Evolutionary conservation across 2,113 vertebrate species (phyloP).

Genomic region (Trogon surrucura): DNA sequence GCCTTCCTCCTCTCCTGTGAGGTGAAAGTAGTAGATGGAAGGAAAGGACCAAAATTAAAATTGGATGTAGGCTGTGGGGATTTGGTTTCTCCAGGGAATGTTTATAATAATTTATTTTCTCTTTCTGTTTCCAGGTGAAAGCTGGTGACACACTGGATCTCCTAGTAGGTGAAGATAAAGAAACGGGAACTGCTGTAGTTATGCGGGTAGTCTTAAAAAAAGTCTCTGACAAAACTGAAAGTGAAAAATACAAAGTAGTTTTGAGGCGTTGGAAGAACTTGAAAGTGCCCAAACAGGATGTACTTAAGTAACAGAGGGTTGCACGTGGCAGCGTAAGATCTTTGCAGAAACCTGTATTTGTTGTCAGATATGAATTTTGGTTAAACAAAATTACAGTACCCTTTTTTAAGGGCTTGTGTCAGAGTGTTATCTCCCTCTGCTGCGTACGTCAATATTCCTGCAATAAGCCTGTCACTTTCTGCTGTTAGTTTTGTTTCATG

Average conservation of each 20-base stretch:
- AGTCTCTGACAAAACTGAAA: slow-evolving; percentile 75
- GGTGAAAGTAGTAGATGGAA: background rate
- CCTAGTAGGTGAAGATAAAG: slow-evolving; percentile 83
- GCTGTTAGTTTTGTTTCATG: slow-evolving; percentile 3
- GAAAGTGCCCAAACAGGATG: slow-evolving; percentile 82
- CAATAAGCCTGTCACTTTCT: background rate
- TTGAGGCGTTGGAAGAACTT: slow-evolving; percentile 91
- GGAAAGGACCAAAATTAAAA: background rate
- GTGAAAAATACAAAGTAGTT: slow-evolving; percentile 84
- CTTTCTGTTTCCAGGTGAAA: slow-evolving; percentile 83
- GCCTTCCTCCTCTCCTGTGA: background rate
- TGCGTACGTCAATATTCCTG: background rate
- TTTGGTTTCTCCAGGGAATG: background rate
- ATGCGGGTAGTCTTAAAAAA: slow-evolving; percentile 88
- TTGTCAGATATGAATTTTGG: slow-evolving; percentile 52
- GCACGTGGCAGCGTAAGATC: background rate
- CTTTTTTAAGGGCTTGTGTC: slow-evolving; percentile 48
- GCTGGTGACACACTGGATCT: slow-evolving; percentile 91
- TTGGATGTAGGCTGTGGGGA: accelerated
- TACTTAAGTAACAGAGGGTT: slow-evolving; percentile 65
- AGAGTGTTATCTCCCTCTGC: background rate
- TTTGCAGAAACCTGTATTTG: background rate
- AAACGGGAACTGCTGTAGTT: slow-evolving; percentile 81
- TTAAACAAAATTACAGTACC: slow-evolving; percentile 65
- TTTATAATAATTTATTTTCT: background rate